A percentile compares a stretch with the other conserved stretches of the same genome.
These are phyloP conservation scores for Nesogale talazaci DNA, from an alignment of 2,113 vertebrate genomes.

Conservation along the genomic window DNA sequence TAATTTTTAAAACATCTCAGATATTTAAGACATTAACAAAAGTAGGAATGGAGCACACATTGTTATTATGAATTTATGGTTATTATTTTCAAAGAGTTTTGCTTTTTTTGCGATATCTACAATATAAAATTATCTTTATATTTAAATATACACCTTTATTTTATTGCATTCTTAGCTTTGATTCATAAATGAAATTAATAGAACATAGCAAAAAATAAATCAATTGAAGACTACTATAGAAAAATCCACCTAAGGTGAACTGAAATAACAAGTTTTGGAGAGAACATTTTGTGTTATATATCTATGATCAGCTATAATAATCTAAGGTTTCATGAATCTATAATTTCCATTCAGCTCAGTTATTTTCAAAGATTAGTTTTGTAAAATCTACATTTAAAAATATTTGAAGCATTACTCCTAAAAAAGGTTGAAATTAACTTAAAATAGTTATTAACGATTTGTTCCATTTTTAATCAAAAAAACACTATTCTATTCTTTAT, in stretches of 20 bases:
- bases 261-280: background rate
- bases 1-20: background rate
- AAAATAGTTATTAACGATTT: background rate
- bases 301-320: background rate
- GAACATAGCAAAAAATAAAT: background rate
- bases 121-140: background rate
- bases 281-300: background rate
- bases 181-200: background rate
- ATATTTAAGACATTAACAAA: background rate
- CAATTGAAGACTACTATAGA: background rate
- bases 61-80: background rate
- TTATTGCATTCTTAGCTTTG: background rate
- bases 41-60: background rate
- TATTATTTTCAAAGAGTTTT: conserved; percentile 20
- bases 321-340: background rate
- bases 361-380: background rate
- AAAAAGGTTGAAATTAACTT: conserved; percentile 4
- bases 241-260: background rate
- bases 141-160: background rate
- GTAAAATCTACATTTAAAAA: background rate
- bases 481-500: background rate
- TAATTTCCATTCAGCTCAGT: background rate
- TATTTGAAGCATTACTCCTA: background rate
- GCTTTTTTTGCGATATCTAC: background rate
- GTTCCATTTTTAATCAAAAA: background rate